These are phyloP conservation scores for Tiliqua scincoides DNA, from an alignment of 2,113 vertebrate genomes.

Conservation along the genomic window DNA sequence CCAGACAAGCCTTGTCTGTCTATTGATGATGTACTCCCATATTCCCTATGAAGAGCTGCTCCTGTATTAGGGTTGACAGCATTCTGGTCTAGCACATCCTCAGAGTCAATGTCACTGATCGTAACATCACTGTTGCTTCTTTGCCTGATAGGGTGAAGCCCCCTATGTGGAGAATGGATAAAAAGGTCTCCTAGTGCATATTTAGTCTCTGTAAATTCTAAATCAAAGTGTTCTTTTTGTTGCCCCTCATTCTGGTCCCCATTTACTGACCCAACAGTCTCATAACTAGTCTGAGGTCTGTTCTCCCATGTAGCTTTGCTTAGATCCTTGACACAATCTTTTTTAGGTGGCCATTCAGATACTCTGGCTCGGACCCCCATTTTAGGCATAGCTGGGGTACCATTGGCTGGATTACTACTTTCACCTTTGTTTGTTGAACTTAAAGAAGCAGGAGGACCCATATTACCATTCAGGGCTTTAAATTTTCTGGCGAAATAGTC, in stretches of 20 bases:
- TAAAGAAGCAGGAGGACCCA: conserved; percentile 84
- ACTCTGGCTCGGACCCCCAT: conserved; percentile 96
- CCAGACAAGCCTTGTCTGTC: conserved; percentile 91
- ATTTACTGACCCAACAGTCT: conserved; percentile 82
- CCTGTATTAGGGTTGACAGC: conserved; percentile 97
- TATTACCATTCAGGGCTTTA: conserved; percentile 88
- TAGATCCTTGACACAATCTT: conserved; percentile 82
- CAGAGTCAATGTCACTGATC: conserved; percentile 95
- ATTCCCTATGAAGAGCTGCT: conserved; percentile 92
- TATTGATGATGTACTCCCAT: conserved; percentile 97
- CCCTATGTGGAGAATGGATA: conserved; percentile 86
- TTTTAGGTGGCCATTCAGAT: conserved; percentile 95
- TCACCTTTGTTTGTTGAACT: conserved; percentile 81
- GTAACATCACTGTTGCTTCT: conserved; percentile 97
- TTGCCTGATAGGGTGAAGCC: conserved; percentile 92
- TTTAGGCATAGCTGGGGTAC: conserved; percentile 93
- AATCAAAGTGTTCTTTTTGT: conserved; percentile 79
- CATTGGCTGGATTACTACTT: conserved; percentile 81
- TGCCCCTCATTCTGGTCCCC: conserved; percentile 84
- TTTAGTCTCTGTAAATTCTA: conserved; percentile 84
- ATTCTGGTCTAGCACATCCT: conserved; percentile 91
- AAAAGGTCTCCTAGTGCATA: conserved; percentile 87
- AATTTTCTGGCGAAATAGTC: conserved; percentile 93
- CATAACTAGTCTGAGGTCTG: conserved; percentile 81
- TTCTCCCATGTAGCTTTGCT: conserved; percentile 84